A percentile compares a stretch with the other conserved stretches of the same genome.
Conservation (phyloP, 2,888 invertebrate species). For the Cheilosia urbana region DNA sequence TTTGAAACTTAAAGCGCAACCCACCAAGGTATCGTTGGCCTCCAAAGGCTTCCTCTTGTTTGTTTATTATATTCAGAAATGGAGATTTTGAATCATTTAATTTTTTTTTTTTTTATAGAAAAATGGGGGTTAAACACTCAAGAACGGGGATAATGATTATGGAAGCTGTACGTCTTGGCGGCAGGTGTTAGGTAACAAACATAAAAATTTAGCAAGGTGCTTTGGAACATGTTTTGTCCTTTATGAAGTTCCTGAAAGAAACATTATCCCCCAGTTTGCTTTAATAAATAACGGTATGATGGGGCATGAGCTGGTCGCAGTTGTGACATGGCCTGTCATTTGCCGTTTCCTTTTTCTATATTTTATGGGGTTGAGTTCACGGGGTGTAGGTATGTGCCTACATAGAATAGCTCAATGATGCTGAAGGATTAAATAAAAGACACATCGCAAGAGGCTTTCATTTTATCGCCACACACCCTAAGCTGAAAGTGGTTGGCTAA, state of each 20-base stretch:
- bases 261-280: conserved; percentile 2
- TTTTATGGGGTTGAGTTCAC: not conserved
- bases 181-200: conserved; percentile 50
- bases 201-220: conserved; percentile 57
- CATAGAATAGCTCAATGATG: no score
- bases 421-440: no score
- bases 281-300: conserved; percentile 33
- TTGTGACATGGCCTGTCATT: not conserved
- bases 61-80: conserved; percentile 21
- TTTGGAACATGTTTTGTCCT: conserved; percentile 26
- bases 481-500: no score
- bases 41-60: conserved; percentile 25
- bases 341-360: not conserved
- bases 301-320: conserved; percentile 3
- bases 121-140: conserved; percentile 27
- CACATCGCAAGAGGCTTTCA: no score
- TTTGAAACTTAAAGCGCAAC: conserved; percentile 38
- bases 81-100: not conserved
- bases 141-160: conserved; percentile 31
- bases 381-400: no score
- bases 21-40: conserved; percentile 29
- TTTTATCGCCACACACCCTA: no score
- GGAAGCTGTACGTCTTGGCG: conserved; percentile 19
- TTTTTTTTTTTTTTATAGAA: not conserved
- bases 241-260: conserved; percentile 5